Evolutionary conservation across 2,888 invertebrate species (phyloP).

Genomic region (Pimpla rufipes): DNA sequence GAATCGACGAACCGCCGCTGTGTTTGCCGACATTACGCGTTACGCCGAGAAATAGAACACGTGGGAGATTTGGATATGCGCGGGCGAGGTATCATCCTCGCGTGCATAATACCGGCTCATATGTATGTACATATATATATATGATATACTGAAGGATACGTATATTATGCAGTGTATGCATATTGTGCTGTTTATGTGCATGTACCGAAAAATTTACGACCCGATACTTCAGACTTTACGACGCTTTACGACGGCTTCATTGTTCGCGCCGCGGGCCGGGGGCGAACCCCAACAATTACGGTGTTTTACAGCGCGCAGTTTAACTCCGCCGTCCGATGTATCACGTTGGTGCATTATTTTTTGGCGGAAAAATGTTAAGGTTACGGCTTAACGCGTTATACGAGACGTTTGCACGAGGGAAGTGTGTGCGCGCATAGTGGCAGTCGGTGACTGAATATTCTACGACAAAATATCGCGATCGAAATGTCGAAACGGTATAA

Average conservation of each 20-base stretch:
- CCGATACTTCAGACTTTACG: slow-evolving; percentile 37
- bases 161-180: slow-evolving; percentile 16
- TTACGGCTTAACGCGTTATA: neutral
- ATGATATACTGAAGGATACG: neutral
- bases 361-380: neutral
- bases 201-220: slow-evolving; percentile 27
- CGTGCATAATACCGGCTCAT: neutral
- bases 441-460: too few relatives aligned
- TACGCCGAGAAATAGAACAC: slow-evolving; percentile 33
- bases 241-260: slow-evolving; percentile 21
- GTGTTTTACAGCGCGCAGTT: slow-evolving; percentile 15
- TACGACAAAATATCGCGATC: too few relatives aligned
- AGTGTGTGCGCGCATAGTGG: neutral
- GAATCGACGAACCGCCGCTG: neutral
- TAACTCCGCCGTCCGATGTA: neutral
- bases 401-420: neutral
- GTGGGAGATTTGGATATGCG: neutral
- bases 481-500: too few relatives aligned
- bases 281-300: neutral
- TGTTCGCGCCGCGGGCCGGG: neutral
- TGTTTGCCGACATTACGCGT: slow-evolving; percentile 15
- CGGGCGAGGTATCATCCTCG: neutral
- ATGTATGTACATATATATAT: neutral
- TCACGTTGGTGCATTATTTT: neutral
- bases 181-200: neutral